Conservation (phyloP, 1,140 invertebrate genomes). For the Eurytemora carolleeae region DNA sequence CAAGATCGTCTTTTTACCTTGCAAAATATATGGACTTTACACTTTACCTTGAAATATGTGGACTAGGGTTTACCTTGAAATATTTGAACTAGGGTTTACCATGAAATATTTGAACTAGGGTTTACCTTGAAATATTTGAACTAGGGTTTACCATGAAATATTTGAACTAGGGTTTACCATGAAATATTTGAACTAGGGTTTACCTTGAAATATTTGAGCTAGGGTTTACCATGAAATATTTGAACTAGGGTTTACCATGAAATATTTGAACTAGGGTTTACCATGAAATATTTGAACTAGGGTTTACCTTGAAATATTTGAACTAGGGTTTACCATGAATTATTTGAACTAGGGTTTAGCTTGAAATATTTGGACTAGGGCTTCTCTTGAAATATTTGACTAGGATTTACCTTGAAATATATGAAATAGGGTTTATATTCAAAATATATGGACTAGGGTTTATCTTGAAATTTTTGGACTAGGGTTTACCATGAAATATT, state of each 20-base stretch:
- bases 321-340: slow-evolving; percentile 8
- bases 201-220: too few relatives aligned
- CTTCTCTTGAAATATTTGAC: background rate
- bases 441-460: background rate
- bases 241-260: slow-evolving; percentile 11
- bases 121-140: too few relatives aligned
- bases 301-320: slow-evolving; percentile 1
- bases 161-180: too few relatives aligned
- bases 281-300: slow-evolving; percentile 37
- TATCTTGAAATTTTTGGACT: slow-evolving; percentile 48
- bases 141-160: too few relatives aligned
- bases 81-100: too few relatives aligned
- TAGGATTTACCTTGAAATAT: background rate
- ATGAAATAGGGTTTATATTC: background rate
- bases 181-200: too few relatives aligned
- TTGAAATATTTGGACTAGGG: background rate
- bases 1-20: too few relatives aligned
- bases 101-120: too few relatives aligned
- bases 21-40: too few relatives aligned
- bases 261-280: slow-evolving; percentile 34
- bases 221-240: slow-evolving; percentile 46
- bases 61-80: too few relatives aligned
- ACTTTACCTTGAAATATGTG: too few relatives aligned
- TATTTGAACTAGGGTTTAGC: slow-evolving; percentile 8
- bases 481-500: too few relatives aligned